Evolutionary conservation across 2,797 vertebrate species (phyloP).

Genomic region (Schizopygopsis pylzovi): DNA sequence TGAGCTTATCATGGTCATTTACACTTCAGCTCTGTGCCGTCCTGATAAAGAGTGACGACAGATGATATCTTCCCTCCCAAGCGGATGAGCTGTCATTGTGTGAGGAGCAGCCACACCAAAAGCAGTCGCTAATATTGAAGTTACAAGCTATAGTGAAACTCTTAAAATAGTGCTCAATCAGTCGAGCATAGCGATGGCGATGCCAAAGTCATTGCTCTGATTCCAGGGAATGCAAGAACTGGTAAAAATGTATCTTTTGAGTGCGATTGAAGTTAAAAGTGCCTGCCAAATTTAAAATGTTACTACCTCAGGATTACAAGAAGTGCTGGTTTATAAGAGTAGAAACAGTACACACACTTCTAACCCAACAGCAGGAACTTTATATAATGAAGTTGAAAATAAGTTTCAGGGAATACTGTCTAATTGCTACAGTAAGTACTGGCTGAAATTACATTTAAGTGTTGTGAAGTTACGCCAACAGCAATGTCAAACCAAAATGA

Average conservation of each 20-base stretch:
- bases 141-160: background rate
- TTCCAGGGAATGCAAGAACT: background rate
- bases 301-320: no score
- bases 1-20: conserved; percentile 67
- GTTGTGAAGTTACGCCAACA: background rate
- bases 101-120: background rate
- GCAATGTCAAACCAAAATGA: background rate
- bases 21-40: conserved; percentile 51
- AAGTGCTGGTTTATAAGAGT: background rate
- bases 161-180: background rate
- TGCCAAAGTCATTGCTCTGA: background rate
- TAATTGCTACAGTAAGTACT: background rate
- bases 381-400: background rate
- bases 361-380: background rate
- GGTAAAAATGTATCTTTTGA: background rate
- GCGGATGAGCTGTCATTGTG: background rate
- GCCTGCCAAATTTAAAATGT: background rate
- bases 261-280: background rate
- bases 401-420: background rate
- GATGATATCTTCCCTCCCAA: conserved; percentile 33
- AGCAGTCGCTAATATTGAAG: background rate
- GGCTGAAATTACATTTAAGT: background rate
- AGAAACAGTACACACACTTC: background rate
- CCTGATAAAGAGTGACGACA: conserved; percentile 40
- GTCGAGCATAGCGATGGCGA: background rate